Conservation (phyloP, 2,888 invertebrate species). For the Escarpia spicata region DNA sequence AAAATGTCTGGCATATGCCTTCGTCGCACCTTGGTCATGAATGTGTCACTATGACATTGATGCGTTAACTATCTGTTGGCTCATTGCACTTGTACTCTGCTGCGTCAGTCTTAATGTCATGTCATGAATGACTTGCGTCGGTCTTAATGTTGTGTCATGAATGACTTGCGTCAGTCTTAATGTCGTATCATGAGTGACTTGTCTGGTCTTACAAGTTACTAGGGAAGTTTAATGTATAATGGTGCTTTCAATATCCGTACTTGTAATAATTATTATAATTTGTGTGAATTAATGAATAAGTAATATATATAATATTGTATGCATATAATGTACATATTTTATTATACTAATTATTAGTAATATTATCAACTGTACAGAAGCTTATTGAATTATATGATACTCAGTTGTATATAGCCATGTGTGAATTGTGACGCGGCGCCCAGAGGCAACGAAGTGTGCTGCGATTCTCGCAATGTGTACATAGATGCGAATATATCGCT, state of each 20-base stretch:
- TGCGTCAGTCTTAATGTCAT: neutral
- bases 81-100: neutral
- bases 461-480: neutral
- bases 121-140: neutral
- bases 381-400: conserved; percentile 7
- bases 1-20: neutral
- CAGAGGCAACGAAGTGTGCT: neutral
- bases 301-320: conserved; percentile 5
- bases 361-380: conserved; percentile 12
- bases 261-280: conserved; percentile 6
- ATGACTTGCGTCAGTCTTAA: neutral
- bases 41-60: neutral
- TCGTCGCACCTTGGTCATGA: neutral
- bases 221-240: neutral
- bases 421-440: neutral
- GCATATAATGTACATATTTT: conserved; percentile 16
- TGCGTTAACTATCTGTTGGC: neutral
- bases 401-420: conserved; percentile 16
- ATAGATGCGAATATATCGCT: neutral
- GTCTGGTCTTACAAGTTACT: conserved; percentile 10
- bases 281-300: conserved; percentile 11
- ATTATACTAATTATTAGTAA: conserved; percentile 16
- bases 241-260: conserved; percentile 16
- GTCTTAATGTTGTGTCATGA: conserved; percentile 12
- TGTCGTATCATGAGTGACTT: conserved; percentile 1